Evolutionary conservation across 2,113 vertebrate species (phyloP), one percentile per base, ranked within the genome.

Genomic region (Phalacrocorax aristotelis): DNA sequence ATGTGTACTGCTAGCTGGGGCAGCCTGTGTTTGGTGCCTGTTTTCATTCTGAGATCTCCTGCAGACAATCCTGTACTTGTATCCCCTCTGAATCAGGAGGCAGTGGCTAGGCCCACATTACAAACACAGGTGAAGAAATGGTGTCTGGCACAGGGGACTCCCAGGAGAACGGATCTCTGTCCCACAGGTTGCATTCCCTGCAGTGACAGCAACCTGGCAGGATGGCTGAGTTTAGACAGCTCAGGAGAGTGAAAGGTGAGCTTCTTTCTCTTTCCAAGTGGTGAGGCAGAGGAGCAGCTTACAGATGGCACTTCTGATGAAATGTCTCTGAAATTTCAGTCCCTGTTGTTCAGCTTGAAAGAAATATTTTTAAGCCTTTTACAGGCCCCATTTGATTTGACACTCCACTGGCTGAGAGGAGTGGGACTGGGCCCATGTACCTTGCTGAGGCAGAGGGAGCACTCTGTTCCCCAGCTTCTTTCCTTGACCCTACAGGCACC

Each of bases 231-330:
- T 71, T 87, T 34, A 86, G 46, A 17, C 65, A 87, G 12, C 16
- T 58, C 36, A 27, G 62, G 48, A 79, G 30, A 48, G 34, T 40
- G 54, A 65, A 83, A 40, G 25, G 60, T 48, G 48, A 86, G 14
- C 34, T 82, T 36, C n/a, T 26, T n/a, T 90, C n/a, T 54, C 0
- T n/a, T 87, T 71, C 70, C 34, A 75, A 64, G n/a, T 26, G 9
- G 16, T 87, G 15, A 49, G 84, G 36, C 60, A 57, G 22, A 5
- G 16, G 22, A 89, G 60, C 40, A 61, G 32, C 22, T 89, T 54
- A 42, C 19, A 62, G 34, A 25, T 75, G 30, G 34, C 0, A 0
- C 26, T 89, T 42, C 17, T 0, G 0, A 32, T 71, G 2, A 80
- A 93, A 54, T n/a, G 11, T 21, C 34, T 38, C 40, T 38, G 29